Evolutionary conservation across 2,797 vertebrate genomes (phyloP), one percentile per base, ranked within the genome.

Genomic region (Echeneis naucrates): DNA sequence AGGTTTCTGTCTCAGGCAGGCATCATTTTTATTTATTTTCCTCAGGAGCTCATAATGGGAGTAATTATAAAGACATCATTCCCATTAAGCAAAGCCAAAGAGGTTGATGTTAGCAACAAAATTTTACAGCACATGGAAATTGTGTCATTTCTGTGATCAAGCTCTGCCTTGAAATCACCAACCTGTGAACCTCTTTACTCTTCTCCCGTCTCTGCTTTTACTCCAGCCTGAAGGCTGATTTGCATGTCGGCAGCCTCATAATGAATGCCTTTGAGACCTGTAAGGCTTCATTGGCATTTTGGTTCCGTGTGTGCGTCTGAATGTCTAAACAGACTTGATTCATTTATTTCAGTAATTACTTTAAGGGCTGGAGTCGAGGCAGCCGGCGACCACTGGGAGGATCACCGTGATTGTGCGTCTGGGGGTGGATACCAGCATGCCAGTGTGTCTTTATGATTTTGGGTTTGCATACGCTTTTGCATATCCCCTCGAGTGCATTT

Each of bases 331-430:
- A 27, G 74, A 62, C 76, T 59, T 67, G 26, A 82, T 80, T 52
- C 44, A 21, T 80, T 87, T 72, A 84, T 86, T 83, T 76, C 69
- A 68, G 72, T 84, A 83, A 89, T 89, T 83, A 76, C 71, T 86
- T 70, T 69, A 80, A 85, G 51, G 27, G 74, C 40, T 59, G 35
- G 55, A 23, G 70, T 84, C 74, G 53, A 23, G 70, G 83, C 75
- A 70, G 53, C 69, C 67, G 73, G 62, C 32, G 8, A 75, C 58
- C 59, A 33, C 65, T 68, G 57, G 1, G 12, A 60, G 59, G 60
- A 74, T 84, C 76, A 30, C 26, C 76, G 70, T 33, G 62, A 70
- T 71, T 78, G 47, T 44, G 19, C 40, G 13, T 44, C 17, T 42
- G n/a, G 32, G 50, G 30, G 14, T 14, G 53, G 37, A 65, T 52